Base-by-base conservation (phyloP, 2,797 vertebrate species). In the Falco cherrug region DNA sequence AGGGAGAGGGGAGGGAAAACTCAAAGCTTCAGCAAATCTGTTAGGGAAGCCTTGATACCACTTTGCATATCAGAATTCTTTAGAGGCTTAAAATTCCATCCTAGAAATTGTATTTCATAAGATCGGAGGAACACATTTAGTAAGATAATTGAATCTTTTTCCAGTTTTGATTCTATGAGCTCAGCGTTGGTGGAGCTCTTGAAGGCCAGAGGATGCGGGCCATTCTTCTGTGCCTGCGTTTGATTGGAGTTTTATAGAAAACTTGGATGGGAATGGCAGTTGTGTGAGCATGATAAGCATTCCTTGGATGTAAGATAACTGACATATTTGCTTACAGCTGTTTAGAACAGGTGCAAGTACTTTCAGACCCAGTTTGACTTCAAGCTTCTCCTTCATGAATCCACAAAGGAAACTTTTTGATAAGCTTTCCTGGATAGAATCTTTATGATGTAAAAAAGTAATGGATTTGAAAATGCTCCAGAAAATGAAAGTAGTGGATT, bases 141-240 rank as follows among this genome's bases (percentile, higher is more conserved):
- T 65, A 67, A 93, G 76, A 93, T 88, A 89, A 91, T 95, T 84
- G 48, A 81, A 20, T 92, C 50, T 48, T 91, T 51, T 78, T 94
- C 65, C 57, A 20, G 31, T 92, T 91, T 89, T 87, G 79, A 81
- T 91, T 50, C 11, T 68, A 59, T 69, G 79, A 89, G 29, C 71
- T 83, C 29, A 18, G 84, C 82, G 60, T 74, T 77, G 60, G 77
- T 78, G 75, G 57, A 81, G 51, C 64, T 90, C 56, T 90, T 13
- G 26, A 86, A 89, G 75, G 56, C 84, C 41, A 80, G 79, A 89
- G 68, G 56, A 85, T 82, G 78, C 0, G 0, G 61, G 47, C 81
- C 33, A 57, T 89, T 95, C 83, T 81, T 83, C 57, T 95, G 48
- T 13, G 35, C 57, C 57, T 24, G 33, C 63, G 5, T 73, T 82